phyloP scores from a whole-genome alignment of 2,113 vertebrate genomes.

The Catharus bicknelli region DNA sequence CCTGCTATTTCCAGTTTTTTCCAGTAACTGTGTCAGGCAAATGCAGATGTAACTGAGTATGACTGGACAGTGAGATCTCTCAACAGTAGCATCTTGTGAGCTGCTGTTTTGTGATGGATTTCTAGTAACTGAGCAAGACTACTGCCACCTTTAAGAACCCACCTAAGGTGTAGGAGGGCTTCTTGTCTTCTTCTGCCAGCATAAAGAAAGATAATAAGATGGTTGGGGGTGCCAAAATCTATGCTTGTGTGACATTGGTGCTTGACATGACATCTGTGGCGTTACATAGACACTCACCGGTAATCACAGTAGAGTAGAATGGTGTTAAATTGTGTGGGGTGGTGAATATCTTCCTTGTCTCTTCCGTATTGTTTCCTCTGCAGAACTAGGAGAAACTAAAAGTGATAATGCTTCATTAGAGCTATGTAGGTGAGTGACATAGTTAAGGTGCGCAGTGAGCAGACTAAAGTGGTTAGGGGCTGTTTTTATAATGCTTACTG shows the following conservation, averaged over 20 bases:
- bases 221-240: neutral
- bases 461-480: neutral
- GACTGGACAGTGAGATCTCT: neutral
- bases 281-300: neutral
- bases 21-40: neutral
- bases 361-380: neutral
- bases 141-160: neutral
- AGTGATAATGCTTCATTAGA: neutral
- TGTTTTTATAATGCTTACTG: neutral
- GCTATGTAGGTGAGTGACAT: fast-evolving
- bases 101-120: neutral
- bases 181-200: neutral
- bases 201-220: neutral
- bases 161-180: neutral
- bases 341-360: neutral
- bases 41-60: neutral
- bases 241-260: neutral
- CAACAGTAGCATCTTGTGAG: neutral
- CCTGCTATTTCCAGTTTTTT: neutral
- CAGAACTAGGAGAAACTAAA: neutral
- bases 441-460: neutral
- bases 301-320: neutral
- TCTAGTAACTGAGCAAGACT: neutral
- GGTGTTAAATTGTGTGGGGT: neutral
- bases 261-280: neutral